A percentile compares a stretch with the other conserved stretches of the same genome.
These are phyloP conservation scores for Desmodus rotundus DNA, from an alignment of 2,113 vertebrate species.

Conservation along the genomic window DNA sequence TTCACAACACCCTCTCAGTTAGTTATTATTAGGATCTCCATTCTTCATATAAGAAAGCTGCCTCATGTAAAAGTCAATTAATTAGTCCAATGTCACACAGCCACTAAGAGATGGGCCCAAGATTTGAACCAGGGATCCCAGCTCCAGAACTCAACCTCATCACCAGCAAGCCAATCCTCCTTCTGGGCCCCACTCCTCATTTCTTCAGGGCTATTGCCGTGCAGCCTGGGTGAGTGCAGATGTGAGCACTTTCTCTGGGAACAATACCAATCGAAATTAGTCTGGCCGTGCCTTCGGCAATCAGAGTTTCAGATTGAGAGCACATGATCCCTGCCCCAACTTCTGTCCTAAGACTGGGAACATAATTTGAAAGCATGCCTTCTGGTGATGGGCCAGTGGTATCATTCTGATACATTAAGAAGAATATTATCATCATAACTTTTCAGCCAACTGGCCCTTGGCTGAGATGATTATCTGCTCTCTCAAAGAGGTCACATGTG, in stretches of 20 bases:
- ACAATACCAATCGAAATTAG: background rate
- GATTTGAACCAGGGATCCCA: background rate
- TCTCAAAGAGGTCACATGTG: background rate
- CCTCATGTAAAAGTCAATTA: background rate
- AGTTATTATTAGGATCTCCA: background rate
- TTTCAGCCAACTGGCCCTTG: background rate
- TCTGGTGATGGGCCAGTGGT: accelerated
- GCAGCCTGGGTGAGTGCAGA: too few species aligned
- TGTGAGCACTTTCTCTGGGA: background rate
- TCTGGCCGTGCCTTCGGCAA: accelerated
- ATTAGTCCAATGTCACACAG: background rate
- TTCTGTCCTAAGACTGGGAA: background rate
- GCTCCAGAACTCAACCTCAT: background rate
- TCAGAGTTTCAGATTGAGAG: background rate
- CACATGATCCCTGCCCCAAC: background rate
- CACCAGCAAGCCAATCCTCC: background rate
- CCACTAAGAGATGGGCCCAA: background rate
- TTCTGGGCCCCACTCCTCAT: accelerated
- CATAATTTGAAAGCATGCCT: background rate
- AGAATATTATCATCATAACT: background rate
- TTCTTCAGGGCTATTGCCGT: background rate
- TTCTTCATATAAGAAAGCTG: background rate
- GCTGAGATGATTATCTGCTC: background rate
- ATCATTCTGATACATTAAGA: background rate
- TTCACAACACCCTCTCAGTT: background rate